Conservation (phyloP, 2,888 invertebrate species). For the Polymixis lichenea region DNA sequence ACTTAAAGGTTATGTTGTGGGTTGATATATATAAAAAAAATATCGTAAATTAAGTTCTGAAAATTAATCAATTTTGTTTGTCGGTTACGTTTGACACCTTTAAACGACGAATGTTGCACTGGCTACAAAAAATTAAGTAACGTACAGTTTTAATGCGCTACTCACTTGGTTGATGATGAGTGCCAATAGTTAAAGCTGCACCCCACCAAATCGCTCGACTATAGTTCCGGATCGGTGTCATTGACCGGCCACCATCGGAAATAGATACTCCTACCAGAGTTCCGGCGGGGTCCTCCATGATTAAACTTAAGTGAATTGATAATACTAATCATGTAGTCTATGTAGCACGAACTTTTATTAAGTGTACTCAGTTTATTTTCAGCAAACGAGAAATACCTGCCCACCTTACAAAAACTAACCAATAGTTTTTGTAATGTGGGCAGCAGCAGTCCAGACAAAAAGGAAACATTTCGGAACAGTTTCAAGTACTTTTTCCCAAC, state of each 20-base stretch:
- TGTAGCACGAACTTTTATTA: neutral
- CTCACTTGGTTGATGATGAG: slow-evolving; percentile 65
- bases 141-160: slow-evolving; percentile 8
- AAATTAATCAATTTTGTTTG: slow-evolving; percentile 4
- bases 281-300: slow-evolving; percentile 74
- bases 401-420: neutral
- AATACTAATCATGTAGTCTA: slow-evolving; percentile 25
- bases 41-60: neutral
- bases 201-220: slow-evolving; percentile 79
- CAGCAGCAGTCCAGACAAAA: neutral
- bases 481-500: neutral
- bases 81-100: neutral
- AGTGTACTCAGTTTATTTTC: slow-evolving; percentile 6
- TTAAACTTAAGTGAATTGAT: slow-evolving; percentile 65
- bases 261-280: slow-evolving; percentile 82
- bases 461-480: neutral
- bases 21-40: too few relatives aligned
- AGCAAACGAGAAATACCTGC: neutral
- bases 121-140: neutral
- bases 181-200: slow-evolving; percentile 75
- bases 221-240: slow-evolving; percentile 84
- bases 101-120: neutral
- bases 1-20: neutral
- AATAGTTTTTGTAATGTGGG: neutral
- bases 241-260: slow-evolving; percentile 84